phyloP scores from a whole-genome alignment of 2,888 invertebrate genomes.

The Phymatocera aterrima region DNA sequence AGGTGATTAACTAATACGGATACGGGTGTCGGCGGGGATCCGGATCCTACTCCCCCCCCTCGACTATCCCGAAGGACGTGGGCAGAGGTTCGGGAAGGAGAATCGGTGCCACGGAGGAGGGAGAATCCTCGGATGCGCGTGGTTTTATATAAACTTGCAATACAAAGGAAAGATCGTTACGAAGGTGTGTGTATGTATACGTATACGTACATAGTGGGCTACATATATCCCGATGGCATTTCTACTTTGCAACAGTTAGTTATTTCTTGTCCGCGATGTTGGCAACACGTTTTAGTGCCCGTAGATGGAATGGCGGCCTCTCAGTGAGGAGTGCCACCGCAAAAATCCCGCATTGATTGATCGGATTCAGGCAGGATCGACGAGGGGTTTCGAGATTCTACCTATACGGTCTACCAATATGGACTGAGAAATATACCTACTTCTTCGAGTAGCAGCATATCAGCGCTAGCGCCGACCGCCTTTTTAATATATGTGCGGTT shows the following conservation, averaged over 20 bases:
- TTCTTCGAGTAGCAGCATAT: slow-evolving; percentile 49
- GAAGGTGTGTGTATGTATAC: neutral
- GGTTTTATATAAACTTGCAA: neutral
- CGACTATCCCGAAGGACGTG: slow-evolving; percentile 7
- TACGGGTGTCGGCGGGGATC: neutral
- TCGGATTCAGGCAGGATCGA: slow-evolving; percentile 61
- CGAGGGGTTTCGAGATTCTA: slow-evolving; percentile 52
- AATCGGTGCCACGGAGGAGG: neutral
- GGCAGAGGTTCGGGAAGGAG: neutral
- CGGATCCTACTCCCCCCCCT: neutral
- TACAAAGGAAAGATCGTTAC: neutral
- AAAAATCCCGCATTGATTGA: slow-evolving; percentile 70
- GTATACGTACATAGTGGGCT: slow-evolving; percentile 41
- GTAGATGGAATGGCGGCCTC: slow-evolving; percentile 67
- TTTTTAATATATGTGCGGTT: slow-evolving; percentile 63
- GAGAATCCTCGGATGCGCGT: neutral
- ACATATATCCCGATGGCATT: slow-evolving; percentile 57
- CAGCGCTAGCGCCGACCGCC: slow-evolving; percentile 53
- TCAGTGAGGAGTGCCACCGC: slow-evolving; percentile 59
- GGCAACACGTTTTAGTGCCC: slow-evolving; percentile 70
- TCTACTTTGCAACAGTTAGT: slow-evolving; percentile 66
- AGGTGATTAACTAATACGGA: slow-evolving; percentile 43
- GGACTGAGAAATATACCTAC: slow-evolving; percentile 61
- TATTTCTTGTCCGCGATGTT: slow-evolving; percentile 68
- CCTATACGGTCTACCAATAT: slow-evolving; percentile 61